A percentile compares a stretch with the other conserved stretches of the same genome.
phyloP scores from a whole-genome alignment of 1,140 invertebrate genomes.

The Archivesica marissinica region DNA sequence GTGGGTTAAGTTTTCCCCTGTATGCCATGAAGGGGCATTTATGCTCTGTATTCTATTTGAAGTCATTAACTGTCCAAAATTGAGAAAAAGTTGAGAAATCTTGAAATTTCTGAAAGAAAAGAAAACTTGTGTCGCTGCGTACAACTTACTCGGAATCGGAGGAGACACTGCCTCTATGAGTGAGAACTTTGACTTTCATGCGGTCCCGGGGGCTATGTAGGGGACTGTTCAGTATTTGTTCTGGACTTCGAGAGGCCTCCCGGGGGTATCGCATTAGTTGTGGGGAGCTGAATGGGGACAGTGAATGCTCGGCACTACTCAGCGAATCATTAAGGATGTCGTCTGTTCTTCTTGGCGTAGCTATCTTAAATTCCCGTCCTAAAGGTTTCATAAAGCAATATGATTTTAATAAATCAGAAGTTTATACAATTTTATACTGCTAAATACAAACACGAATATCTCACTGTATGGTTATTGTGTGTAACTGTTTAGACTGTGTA shows the following conservation, averaged over 20 bases:
- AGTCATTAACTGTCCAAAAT: no score
- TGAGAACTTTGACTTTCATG: conserved; percentile 78
- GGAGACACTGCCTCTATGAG: conserved; percentile 80
- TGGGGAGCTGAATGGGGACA: conserved; percentile 54
- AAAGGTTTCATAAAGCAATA: conserved; percentile 58
- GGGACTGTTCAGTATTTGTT: conserved; percentile 6
- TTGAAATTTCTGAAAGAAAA: background rate
- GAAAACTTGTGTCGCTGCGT: background rate
- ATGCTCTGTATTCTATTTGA: no score
- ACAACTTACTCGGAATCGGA: conserved; percentile 81
- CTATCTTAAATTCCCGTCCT: conserved; percentile 61
- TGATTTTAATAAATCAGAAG: background rate
- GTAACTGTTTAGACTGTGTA: no score
- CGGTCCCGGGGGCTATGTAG: conserved; percentile 44
- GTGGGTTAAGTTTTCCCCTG: no score
- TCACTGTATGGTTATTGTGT: no score
- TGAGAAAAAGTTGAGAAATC: no score
- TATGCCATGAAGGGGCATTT: no score
- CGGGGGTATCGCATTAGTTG: conserved; percentile 10
- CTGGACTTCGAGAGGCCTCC: conserved; percentile 14
- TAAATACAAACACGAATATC: no score
- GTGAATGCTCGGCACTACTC: conserved; percentile 56
- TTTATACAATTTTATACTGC: no score
- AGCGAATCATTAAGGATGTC: conserved; percentile 74
- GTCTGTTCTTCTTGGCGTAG: conserved; percentile 73